Base-by-base conservation (phyloP, 2,797 vertebrate species). In the Crypturellus tataupa region DNA sequence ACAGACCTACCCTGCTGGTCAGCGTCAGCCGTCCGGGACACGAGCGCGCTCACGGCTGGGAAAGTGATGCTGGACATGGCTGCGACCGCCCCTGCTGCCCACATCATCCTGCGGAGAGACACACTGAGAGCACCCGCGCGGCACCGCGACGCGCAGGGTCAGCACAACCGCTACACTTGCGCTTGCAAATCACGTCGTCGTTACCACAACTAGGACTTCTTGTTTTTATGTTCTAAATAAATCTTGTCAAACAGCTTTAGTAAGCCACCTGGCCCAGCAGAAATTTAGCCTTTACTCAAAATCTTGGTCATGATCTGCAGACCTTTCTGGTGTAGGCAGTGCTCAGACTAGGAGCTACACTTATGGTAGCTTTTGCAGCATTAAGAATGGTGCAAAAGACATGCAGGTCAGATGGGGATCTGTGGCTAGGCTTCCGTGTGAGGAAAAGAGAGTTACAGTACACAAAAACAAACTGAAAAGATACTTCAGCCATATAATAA, bases 41-140 rank as follows among this genome's bases (percentile, higher is more conserved):
- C 98, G 29, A 99, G 97, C 0, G 98, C 98, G 3, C 98, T 99
- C 17, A 99, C 98, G 2, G 98, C 98, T 4, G 98, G 98, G 85
- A 99, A 99, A 1, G 98, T 99, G 65, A 99, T 99, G 75, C 98
- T 99, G 58, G 98, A 99, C 98, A 99, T 99, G 92, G 98, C 98
- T 0, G 98, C 98, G 2, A 99, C 98, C 0, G 98, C 98, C 0
- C 98, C 98, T 0, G 98, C 98, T 3, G 98, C 98, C 98, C 98
- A 99, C 98, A 99, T 99, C 98, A 99, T 99, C 98, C 98, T 99
- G 95, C 37, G 93, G 79, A 19, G 51, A 12, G 31, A 82, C 12
- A 62, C n/a, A 18, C 10, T 49, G 44, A 46, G 44, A 46, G 44
- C 44, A 20, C 44, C 44, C 44, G 44, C 44, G 44, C 44, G 18